phyloP scores from a whole-genome alignment of 2,113 vertebrate species.

The Tor tambroides region DNA sequence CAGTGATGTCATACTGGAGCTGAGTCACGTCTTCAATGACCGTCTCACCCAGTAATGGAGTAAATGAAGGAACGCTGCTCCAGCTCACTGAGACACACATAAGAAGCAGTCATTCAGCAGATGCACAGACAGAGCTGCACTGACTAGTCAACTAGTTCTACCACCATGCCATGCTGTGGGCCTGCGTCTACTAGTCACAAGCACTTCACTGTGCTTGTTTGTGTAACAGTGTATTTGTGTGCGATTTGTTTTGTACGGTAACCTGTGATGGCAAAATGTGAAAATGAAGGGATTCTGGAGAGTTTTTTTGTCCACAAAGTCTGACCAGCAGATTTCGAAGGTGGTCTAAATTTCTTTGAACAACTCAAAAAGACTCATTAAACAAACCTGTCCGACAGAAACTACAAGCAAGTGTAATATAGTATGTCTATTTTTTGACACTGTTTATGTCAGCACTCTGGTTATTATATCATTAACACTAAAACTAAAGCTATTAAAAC shows the following conservation, averaged over 20 bases:
- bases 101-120: conserved; percentile 67
- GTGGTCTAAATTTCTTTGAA: neutral
- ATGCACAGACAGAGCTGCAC: neutral
- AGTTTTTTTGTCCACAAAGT: conserved; percentile 1
- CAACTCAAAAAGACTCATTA: neutral
- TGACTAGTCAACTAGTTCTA: neutral
- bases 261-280: neutral
- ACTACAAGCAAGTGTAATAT: neutral
- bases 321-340: neutral
- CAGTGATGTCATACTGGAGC: conserved; percentile 81
- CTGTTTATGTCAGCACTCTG: neutral
- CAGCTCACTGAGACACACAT: conserved; percentile 82
- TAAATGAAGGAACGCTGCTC: conserved; percentile 81
- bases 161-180: neutral
- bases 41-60: conserved; percentile 77
- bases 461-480: neutral
- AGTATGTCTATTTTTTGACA: neutral
- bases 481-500: neutral
- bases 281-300: neutral
- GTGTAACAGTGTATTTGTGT: neutral
- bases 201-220: neutral
- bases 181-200: neutral
- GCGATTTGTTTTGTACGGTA: neutral
- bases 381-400: neutral
- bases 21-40: conserved; percentile 80